Percentiles rank a stretch among this genome's conserved stretches.
phyloP scores from a whole-genome alignment of 1,140 invertebrate species.

The Microplitis mediator region DNA sequence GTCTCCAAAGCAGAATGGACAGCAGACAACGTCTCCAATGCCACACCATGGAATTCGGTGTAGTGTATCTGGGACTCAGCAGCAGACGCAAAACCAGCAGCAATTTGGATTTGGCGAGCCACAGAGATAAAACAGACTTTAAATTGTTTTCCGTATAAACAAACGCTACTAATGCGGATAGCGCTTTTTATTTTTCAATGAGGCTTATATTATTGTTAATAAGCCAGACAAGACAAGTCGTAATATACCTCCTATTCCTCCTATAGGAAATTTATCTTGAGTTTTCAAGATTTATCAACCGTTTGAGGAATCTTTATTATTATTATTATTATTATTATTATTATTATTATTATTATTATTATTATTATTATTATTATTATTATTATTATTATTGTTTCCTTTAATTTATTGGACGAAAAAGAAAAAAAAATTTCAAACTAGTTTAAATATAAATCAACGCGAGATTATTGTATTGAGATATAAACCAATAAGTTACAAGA shows the following conservation, averaged over 20 bases:
- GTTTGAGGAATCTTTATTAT: too few relatives aligned
- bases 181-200: background rate
- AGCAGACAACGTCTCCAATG: conserved; percentile 32
- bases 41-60: conserved; percentile 53
- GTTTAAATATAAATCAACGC: background rate
- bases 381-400: too few relatives aligned
- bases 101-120: conserved; percentile 54
- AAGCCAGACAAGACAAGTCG: too few relatives aligned
- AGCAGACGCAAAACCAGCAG: conserved; percentile 49
- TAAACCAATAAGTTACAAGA: too few relatives aligned
- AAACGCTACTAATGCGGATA: too few relatives aligned
- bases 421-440: background rate
- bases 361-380: too few relatives aligned
- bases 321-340: too few relatives aligned
- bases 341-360: too few relatives aligned
- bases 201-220: background rate
- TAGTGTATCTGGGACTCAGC: conserved; percentile 50
- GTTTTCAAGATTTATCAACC: too few relatives aligned
- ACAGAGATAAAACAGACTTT: conserved; percentile 58
- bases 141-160: conserved; percentile 7
- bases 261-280: too few relatives aligned
- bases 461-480: background rate
- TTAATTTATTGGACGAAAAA: too few relatives aligned
- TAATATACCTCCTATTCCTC: too few relatives aligned
- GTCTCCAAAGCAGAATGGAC: conserved; percentile 59